Base-by-base conservation (phyloP, 1,140 invertebrate species). In the Delia radicum region DNA sequence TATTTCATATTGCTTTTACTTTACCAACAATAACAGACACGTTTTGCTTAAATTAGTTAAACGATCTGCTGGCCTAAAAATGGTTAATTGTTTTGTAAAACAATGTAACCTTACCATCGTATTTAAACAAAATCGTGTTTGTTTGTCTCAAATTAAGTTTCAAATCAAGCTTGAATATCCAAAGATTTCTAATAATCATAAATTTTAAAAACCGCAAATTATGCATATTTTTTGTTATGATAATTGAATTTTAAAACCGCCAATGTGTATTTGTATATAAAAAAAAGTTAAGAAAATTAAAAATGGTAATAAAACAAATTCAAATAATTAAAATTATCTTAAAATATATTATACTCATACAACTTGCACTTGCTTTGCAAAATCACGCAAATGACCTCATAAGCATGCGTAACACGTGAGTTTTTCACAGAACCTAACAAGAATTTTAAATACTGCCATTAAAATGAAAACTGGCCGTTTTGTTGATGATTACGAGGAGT, bases 301-400 rank as follows among this genome's bases (percentile, higher is more conserved):
- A 42, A 42, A 15, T 42, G 37, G 6, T 42, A 42, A 42, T 42
- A 42, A 42, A 15, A 42, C 37, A 42, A 42, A 42, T 42, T 42
- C 37, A 42, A 42, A 42, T 42, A 42, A 42, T 42, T 55, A 18
- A 21, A 21, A 55, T 55, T 21, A 21, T n/a, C n/a, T n/a, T n/a
- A n/a, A n/a, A n/a, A n/a, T n/a, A 37, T 2, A 69, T 33, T 12
- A 69, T 6, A 15, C 6, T 8, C 12, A 28, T 3, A 29, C 37
- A 69, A 69, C 65, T 69, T 75, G 74, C 74, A 75, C 74, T 75
- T 75, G 74, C 72, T 75, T 75, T 71, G 74, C 74, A 71, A 69
- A 73, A 55, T 48, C 75, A 76, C 75, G 75, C 75, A 76, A 76
- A 76, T 76, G 75, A 76, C 75, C 75, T 76, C 75, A 76, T 76